phyloP scores from a whole-genome alignment of 2,797 vertebrate genomes.

The Acrossocheilus fasciatus region DNA sequence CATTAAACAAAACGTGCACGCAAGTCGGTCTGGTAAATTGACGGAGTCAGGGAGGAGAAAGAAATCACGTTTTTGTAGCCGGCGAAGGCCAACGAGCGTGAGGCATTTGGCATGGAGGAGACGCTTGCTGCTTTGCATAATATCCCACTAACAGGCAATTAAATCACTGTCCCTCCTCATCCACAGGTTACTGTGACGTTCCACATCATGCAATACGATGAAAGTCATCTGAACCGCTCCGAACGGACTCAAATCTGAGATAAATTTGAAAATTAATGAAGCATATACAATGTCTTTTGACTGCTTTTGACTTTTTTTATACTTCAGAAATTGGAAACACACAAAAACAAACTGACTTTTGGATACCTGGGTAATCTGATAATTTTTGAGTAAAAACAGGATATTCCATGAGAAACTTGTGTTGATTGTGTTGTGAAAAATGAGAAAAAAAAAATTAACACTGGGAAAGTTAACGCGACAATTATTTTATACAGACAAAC shows the following conservation, averaged over 20 bases:
- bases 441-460: background rate
- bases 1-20: conserved; percentile 61
- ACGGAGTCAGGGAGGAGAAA: conserved; percentile 58
- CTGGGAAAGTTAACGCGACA: too few species aligned
- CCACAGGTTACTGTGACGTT: conserved; percentile 67
- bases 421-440: background rate
- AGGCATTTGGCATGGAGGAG: conserved; percentile 69
- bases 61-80: conserved; percentile 69
- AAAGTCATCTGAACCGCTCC: conserved; percentile 17
- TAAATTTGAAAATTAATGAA: background rate
- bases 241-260: background rate
- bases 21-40: conserved; percentile 62
- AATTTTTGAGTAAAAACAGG: background rate
- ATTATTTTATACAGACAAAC: too few species aligned
- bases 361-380: background rate
- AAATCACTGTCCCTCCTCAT: conserved; percentile 72
- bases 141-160: conserved; percentile 74
- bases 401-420: background rate
- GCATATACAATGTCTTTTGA: background rate
- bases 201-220: conserved; percentile 35
- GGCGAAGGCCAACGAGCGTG: conserved; percentile 68
- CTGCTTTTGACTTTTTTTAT: background rate
- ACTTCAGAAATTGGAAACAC: background rate
- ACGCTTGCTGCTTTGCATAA: conserved; percentile 71
- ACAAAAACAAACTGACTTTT: background rate